A percentile compares a stretch with the other conserved stretches of the same genome.
Conservation (phyloP, 2,797 vertebrate genomes). For the Lagocephalus sceleratus region DNA sequence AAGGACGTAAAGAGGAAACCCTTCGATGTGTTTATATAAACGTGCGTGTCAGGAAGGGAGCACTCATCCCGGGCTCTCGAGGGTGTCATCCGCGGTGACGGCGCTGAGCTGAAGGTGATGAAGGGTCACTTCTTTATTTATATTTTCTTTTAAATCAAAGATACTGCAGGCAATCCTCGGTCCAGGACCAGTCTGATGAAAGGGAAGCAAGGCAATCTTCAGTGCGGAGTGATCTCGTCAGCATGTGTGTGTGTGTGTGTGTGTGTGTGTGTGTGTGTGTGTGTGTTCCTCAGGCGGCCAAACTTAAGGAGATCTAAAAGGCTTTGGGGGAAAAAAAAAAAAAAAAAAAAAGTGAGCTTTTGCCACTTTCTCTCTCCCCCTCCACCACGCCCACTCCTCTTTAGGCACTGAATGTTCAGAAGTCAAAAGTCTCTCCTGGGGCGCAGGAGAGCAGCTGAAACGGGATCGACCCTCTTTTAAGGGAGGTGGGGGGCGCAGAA, state of each 20-base stretch:
- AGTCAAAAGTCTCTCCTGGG: conserved; percentile 1
- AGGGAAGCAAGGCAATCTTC: conserved; percentile 45
- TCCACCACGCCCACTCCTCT: background rate
- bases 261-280: background rate
- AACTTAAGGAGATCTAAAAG: background rate
- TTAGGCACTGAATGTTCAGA: conserved; percentile 48
- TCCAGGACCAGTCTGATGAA: conserved; percentile 11
- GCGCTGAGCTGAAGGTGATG: conserved; percentile 17
- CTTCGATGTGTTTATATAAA: background rate
- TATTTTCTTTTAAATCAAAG: too few species aligned
- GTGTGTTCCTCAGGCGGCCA: background rate
- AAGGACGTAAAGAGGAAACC: too few species aligned
- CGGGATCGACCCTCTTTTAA: background rate
- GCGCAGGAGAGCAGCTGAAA: background rate
- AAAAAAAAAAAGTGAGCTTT: background rate
- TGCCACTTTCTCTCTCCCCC: conserved; percentile 40
- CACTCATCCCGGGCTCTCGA: conserved; percentile 6
- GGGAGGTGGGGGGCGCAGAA: background rate
- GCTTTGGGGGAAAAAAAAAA: too few species aligned
- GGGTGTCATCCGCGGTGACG: conserved; percentile 13
- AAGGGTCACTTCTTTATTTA: conserved; percentile 23
- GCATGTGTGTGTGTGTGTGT: conserved; percentile 8
- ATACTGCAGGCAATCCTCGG: conserved; percentile 7
- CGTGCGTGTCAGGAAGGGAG: conserved; percentile 2
- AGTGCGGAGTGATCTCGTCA: conserved; percentile 42